phyloP scores from a whole-genome alignment of 2,113 vertebrate species.

The Ceratotherium simum region DNA sequence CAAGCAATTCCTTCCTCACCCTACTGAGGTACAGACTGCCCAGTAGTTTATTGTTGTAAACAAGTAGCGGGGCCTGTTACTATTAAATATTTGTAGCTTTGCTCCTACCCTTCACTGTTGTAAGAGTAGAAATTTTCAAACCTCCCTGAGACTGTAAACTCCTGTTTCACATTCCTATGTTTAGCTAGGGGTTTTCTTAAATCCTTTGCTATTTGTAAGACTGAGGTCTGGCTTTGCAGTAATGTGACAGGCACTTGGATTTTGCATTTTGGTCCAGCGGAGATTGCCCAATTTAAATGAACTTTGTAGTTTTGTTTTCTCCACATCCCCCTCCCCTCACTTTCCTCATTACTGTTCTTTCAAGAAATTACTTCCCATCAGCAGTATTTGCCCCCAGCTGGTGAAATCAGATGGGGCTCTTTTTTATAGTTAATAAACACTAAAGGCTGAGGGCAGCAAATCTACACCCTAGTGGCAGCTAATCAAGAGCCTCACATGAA shows the following conservation, averaged over 20 bases:
- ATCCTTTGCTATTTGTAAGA: neutral
- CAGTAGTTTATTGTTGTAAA: neutral
- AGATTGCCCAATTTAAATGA: neutral
- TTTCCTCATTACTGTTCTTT: conserved; percentile 44
- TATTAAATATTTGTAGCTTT: neutral
- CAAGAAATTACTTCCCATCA: conserved; percentile 42
- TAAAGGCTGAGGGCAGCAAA: conserved; percentile 76
- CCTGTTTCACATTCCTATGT: neutral
- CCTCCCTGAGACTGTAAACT: neutral
- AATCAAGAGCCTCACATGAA: conserved; percentile 86
- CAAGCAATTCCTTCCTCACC: neutral
- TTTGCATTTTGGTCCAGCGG: neutral
- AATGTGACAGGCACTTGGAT: neutral
- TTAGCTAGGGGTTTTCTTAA: neutral
- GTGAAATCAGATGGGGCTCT: conserved; percentile 42
- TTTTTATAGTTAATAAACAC: conserved; percentile 70
- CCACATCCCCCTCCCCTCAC: neutral
- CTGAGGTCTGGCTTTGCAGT: neutral
- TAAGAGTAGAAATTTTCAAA: neutral
- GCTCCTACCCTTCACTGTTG: neutral
- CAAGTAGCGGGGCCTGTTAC: neutral
- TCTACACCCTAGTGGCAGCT: conserved; percentile 76
- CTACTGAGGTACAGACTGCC: neutral
- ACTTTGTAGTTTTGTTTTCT: conserved; percentile 6
- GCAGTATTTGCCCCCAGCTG: conserved; percentile 45